phyloP scores from a whole-genome alignment of 35 echinoderm and acorn worm genomes.

The Anneissia japonica region DNA sequence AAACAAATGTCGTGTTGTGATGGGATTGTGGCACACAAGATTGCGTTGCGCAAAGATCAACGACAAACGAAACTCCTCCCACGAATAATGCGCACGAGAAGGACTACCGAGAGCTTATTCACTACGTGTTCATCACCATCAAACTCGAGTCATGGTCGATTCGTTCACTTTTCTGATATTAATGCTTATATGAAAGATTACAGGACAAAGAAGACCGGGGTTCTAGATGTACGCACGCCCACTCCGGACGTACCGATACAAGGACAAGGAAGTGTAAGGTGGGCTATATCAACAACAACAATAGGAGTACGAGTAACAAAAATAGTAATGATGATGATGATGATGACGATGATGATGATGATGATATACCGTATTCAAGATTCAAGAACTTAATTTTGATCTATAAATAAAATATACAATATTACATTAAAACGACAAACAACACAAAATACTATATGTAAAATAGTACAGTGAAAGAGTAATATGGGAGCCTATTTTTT shows the following conservation, averaged over 20 bases:
- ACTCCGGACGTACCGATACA: not conserved
- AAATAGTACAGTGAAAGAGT: too few species aligned
- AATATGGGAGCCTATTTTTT: too few species aligned
- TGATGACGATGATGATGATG: too few species aligned
- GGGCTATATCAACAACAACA: too few species aligned
- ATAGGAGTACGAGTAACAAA: too few species aligned
- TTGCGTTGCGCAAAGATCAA: not conserved
- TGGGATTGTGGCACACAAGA: not conserved
- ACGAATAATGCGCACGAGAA: not conserved
- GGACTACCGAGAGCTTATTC: not conserved
- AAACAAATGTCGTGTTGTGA: not conserved
- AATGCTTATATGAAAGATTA: not conserved
- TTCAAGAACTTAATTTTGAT: too few species aligned
- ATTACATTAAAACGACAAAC: too few species aligned
- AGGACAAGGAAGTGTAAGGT: too few species aligned
- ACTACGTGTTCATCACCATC: not conserved
- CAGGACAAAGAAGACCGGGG: not conserved
- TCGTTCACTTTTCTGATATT: not conserved
- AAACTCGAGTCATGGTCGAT: not conserved
- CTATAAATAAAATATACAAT: too few species aligned
- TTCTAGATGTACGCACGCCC: not conserved
- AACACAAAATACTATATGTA: too few species aligned
- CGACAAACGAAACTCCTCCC: not conserved
- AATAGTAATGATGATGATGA: too few species aligned
- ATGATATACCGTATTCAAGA: too few species aligned